Conservation (phyloP, 2,113 vertebrate species). For the Aptenodytes patagonicus region DNA sequence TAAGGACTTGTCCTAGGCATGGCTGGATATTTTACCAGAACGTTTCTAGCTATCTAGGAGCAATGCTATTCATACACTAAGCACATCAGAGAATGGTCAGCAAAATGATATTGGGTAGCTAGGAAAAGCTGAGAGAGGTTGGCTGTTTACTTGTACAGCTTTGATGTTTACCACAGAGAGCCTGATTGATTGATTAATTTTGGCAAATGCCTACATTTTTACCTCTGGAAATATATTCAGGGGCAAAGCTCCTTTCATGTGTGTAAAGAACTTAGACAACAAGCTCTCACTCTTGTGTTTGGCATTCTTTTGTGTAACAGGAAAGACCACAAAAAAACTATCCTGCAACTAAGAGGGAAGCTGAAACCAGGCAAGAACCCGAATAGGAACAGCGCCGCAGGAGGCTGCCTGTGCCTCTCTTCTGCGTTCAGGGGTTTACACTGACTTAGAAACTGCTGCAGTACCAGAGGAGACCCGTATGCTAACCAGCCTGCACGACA, state of each 20-base stretch:
- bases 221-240: neutral
- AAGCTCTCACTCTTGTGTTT: neutral
- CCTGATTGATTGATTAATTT: neutral
- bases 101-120: neutral
- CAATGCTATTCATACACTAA: neutral
- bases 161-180: neutral
- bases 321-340: neutral
- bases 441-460: neutral
- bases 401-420: neutral
- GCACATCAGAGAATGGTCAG: neutral
- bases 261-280: neutral
- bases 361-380: neutral
- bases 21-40: neutral
- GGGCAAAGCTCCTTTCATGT: neutral
- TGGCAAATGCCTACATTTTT: neutral
- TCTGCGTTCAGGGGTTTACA: neutral
- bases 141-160: neutral
- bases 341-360: neutral
- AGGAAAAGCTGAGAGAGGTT: neutral
- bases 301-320: neutral
- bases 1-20: neutral
- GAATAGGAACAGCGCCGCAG: rapidly evolving
- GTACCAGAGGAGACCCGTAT: neutral
- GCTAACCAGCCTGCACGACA: rapidly evolving
- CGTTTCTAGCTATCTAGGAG: neutral